phyloP scores from a whole-genome alignment of 1,140 invertebrate genomes.

The Apis florea region DNA sequence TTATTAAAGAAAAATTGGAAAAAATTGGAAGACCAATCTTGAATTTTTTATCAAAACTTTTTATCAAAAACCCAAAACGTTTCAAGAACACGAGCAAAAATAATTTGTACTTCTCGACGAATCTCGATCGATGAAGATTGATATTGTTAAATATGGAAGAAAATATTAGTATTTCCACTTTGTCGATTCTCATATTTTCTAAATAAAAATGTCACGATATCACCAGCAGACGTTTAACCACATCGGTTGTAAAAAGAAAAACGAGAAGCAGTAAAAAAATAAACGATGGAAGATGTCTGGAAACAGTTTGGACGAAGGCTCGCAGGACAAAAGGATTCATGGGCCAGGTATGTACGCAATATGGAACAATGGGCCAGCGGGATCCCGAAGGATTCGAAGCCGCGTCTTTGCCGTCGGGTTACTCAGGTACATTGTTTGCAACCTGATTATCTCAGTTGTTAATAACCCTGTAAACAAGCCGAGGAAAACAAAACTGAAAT shows the following conservation, averaged over 20 bases:
- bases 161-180: not conserved
- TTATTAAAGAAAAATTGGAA: too few species aligned
- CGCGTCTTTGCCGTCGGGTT: constrained; percentile 10
- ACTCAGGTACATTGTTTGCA: constrained; percentile 43
- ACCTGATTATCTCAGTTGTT: constrained; percentile 51
- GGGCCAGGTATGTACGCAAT: constrained; percentile 34
- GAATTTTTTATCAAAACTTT: not conserved
- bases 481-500: constrained; percentile 19
- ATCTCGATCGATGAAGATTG: too few species aligned
- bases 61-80: not conserved
- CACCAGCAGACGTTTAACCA: too few species aligned
- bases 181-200: not conserved
- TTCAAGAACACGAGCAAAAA: too few species aligned
- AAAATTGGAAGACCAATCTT: too few species aligned
- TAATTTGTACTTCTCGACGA: too few species aligned
- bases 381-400: constrained; percentile 28
- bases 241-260: not conserved
- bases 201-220: not conserved
- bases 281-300: constrained; percentile 42
- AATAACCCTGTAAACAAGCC: constrained; percentile 52
- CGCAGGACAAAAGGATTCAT: constrained; percentile 44
- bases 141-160: too few species aligned
- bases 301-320: constrained; percentile 38
- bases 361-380: constrained; percentile 39
- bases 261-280: constrained; percentile 9